Conservation (phyloP, 1,140 invertebrate genomes). For the Drosophila ficusphila region DNA sequence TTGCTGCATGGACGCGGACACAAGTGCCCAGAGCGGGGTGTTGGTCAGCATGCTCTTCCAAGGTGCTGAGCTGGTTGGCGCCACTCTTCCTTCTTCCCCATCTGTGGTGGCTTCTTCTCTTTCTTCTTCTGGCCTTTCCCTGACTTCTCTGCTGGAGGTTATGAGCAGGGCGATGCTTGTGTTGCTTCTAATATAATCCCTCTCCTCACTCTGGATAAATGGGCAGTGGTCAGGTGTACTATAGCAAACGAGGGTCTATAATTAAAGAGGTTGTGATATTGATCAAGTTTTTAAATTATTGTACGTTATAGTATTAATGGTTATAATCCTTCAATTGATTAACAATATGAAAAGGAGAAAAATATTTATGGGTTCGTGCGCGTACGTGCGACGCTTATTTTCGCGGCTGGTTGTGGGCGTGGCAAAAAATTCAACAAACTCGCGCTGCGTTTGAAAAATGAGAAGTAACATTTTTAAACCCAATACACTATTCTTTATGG, state of each 20-base stretch:
- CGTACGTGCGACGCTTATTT: too few species aligned
- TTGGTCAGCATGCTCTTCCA: constrained; percentile 88
- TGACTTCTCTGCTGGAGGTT: neutral
- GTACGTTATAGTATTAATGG: too few species aligned
- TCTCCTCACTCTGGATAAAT: constrained; percentile 89
- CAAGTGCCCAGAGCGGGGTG: constrained; percentile 87
- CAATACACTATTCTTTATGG: too few species aligned
- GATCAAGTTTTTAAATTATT: too few species aligned
- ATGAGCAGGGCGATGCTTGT: constrained; percentile 20
- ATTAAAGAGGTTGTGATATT: too few species aligned
- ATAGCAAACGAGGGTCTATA: constrained; percentile 85
- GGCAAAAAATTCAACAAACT: too few species aligned
- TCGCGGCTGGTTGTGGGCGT: too few species aligned
- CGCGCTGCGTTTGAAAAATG: too few species aligned
- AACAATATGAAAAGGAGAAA: too few species aligned
- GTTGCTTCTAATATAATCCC: constrained; percentile 84
- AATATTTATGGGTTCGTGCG: too few species aligned
- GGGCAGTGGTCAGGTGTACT: constrained; percentile 89
- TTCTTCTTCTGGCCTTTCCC: neutral
- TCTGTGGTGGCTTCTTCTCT: neutral
- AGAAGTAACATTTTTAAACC: too few species aligned
- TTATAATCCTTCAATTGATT: too few species aligned
- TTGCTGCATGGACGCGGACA: constrained; percentile 88
- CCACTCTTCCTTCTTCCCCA: neutral
- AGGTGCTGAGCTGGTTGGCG: constrained; percentile 78